phyloP scores from a whole-genome alignment of 1,140 invertebrate species.

The Lordiphosa mommai region DNA sequence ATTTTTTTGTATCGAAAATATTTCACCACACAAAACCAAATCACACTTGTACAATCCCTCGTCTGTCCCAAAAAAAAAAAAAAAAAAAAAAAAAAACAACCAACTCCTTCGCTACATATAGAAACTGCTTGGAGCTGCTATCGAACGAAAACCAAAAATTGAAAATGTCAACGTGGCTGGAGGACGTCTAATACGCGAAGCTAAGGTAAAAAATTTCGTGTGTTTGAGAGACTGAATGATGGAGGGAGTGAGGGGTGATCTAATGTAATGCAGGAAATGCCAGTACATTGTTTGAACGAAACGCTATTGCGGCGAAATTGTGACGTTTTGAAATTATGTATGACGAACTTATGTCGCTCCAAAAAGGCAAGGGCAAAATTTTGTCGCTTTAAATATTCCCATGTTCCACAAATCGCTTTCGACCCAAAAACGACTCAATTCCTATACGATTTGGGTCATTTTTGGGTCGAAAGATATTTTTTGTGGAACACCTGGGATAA shows the following conservation, averaged over 20 bases:
- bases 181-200: slow-evolving; percentile 96
- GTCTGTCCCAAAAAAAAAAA: slow-evolving; percentile 27
- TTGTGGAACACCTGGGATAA: too few relatives aligned
- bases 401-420: too few relatives aligned
- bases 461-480: too few relatives aligned
- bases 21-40: slow-evolving; percentile 61
- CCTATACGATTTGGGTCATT: too few relatives aligned
- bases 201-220: slow-evolving; percentile 89
- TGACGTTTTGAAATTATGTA: too few relatives aligned
- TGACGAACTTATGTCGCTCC: too few relatives aligned
- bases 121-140: slow-evolving; percentile 93
- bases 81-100: slow-evolving; percentile 55
- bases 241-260: not conserved
- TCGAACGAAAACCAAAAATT: slow-evolving; percentile 94
- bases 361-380: too few relatives aligned
- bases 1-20: slow-evolving; percentile 64
- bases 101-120: slow-evolving; percentile 78
- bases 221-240: slow-evolving; percentile 16
- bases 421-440: too few relatives aligned
- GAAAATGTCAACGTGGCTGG: slow-evolving; percentile 97
- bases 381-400: too few relatives aligned
- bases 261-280: not conserved
- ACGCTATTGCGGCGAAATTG: too few relatives aligned
- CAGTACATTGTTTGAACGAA: too few relatives aligned
- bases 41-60: slow-evolving; percentile 39